These are phyloP conservation scores for Dynastes grantii DNA, from an alignment of 2,888 invertebrate species.

Conservation along the genomic window DNA sequence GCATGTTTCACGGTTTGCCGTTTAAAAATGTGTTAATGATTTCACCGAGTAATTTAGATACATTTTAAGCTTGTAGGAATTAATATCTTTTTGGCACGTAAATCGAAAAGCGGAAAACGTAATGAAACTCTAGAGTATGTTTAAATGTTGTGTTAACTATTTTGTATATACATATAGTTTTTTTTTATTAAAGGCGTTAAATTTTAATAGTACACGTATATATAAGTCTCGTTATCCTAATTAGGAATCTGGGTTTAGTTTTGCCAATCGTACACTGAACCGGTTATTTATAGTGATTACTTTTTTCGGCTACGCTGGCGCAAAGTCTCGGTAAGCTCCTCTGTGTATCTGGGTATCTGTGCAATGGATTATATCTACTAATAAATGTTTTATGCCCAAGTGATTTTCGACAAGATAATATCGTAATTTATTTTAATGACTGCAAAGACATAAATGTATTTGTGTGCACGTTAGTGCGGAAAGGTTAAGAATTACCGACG, in stretches of 20 bases:
- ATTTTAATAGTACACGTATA: no score
- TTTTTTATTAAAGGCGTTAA: no score
- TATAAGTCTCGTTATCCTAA: no score
- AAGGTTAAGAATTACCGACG: no score
- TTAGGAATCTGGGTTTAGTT: background rate
- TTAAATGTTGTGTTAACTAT: no score
- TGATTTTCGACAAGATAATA: conserved; percentile 6
- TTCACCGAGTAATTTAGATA: conserved; percentile 18
- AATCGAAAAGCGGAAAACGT: no score
- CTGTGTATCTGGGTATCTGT: background rate
- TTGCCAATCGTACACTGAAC: background rate
- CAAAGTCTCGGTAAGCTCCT: background rate
- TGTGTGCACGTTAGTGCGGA: background rate
- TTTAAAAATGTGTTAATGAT: conserved; percentile 26
- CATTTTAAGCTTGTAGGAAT: background rate
- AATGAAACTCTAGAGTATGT: no score
- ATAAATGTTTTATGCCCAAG: conserved; percentile 3
- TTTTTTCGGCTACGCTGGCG: background rate
- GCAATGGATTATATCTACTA: background rate
- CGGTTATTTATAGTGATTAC: conserved; percentile 7
- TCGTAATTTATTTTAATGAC: background rate
- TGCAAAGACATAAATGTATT: conserved; percentile 1
- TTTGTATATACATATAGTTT: no score
- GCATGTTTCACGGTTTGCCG: conserved; percentile 9
- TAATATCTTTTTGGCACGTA: no score